phyloP scores from a whole-genome alignment of 2,888 invertebrate species.

The Aquatica leii region DNA sequence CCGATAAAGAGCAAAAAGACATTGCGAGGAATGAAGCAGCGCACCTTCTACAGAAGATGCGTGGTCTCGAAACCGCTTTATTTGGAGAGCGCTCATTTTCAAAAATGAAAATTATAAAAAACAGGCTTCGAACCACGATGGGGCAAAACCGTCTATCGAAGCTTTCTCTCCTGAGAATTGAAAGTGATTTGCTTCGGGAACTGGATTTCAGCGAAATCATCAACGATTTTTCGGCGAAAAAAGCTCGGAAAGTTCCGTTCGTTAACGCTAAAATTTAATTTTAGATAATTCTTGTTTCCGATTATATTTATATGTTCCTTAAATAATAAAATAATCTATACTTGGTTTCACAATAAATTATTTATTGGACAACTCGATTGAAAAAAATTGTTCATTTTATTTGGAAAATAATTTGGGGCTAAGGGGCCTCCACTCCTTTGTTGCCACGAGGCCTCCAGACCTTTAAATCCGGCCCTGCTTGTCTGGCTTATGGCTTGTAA shows the following conservation, averaged over 20 bases:
- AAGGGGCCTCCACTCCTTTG: too few species aligned
- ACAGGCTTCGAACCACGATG: constrained; percentile 1
- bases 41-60: background rate
- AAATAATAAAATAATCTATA: too few species aligned
- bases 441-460: too few species aligned
- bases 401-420: too few species aligned
- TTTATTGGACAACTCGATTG: too few species aligned
- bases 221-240: background rate
- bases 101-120: constrained; percentile 7
- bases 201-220: background rate
- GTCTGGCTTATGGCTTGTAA: too few species aligned
- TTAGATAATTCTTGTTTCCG: too few species aligned
- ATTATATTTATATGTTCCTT: too few species aligned
- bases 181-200: background rate
- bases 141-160: background rate
- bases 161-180: background rate
- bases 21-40: background rate
- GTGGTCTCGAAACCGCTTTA: background rate
- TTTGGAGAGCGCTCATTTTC: constrained; percentile 5
- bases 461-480: too few species aligned
- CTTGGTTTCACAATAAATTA: too few species aligned
- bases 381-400: too few species aligned
- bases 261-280: too few species aligned
- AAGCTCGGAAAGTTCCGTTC: background rate
- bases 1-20: constrained; percentile 26